Evolutionary conservation across 2,888 invertebrate species (phyloP).

Genomic region (Volucella inflata): DNA sequence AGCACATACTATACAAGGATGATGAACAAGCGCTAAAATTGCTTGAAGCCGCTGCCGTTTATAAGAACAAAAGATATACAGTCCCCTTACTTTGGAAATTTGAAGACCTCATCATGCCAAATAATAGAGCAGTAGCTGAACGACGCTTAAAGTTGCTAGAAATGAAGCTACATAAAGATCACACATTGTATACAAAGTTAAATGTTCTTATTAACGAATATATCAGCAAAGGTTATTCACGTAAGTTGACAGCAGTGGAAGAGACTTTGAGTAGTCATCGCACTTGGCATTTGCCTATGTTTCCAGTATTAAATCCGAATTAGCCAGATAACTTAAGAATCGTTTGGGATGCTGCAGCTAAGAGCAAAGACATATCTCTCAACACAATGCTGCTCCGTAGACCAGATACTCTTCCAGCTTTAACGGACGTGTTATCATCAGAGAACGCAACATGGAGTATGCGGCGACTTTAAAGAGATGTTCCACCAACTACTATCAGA

Average conservation of each 20-base stretch:
- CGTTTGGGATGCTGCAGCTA: too few relatives aligned
- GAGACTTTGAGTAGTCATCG: too few relatives aligned
- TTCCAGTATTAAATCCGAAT: constrained; percentile 9
- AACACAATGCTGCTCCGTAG: not conserved
- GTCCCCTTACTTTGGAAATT: constrained; percentile 4
- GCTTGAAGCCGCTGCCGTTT: not conserved
- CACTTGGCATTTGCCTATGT: constrained; percentile 22
- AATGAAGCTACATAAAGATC: not conserved
- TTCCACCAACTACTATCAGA: too few relatives aligned
- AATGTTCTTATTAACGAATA: not conserved
- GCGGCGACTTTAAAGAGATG: not conserved
- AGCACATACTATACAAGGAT: not conserved
- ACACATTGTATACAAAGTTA: not conserved
- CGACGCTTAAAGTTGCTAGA: not conserved
- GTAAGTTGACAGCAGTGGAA: too few relatives aligned
- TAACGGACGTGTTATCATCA: not conserved
- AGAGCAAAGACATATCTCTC: not conserved
- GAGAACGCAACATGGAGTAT: not conserved
- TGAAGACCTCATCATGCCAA: not conserved
- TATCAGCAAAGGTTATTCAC: constrained; percentile 1
- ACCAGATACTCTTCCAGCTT: not conserved
- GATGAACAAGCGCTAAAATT: constrained; percentile 39
- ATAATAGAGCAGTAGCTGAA: not conserved
- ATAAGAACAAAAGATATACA: not conserved
- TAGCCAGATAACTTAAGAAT: constrained; percentile 1